Conservation (phyloP, 2,113 vertebrate species). For the Vidua chalybeata region DNA sequence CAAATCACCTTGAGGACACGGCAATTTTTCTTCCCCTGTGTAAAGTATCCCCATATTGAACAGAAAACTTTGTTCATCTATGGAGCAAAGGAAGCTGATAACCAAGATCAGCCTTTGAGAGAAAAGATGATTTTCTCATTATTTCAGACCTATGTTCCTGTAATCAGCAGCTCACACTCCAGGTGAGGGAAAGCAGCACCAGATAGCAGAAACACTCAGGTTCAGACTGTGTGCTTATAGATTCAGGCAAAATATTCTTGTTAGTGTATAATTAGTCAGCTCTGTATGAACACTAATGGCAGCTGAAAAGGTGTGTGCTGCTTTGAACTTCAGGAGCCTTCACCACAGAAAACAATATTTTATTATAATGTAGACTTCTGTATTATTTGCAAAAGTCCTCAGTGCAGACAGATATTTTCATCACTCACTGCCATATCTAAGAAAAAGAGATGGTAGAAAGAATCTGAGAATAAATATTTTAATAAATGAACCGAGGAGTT, state of each 20-base stretch:
- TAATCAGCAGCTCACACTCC: slow-evolving; percentile 15
- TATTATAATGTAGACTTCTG: slow-evolving; percentile 53
- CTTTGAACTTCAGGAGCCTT: slow-evolving; percentile 34
- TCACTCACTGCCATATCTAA: neutral
- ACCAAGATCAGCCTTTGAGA: neutral
- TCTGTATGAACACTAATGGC: neutral
- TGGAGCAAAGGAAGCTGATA: neutral
- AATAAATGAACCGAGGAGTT: slow-evolving; percentile 13
- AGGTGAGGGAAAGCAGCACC: slow-evolving; percentile 23
- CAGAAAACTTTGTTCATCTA: neutral
- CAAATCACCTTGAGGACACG: neutral
- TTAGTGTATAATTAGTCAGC: slow-evolving; percentile 66
- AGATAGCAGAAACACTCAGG: neutral
- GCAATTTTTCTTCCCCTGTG: neutral
- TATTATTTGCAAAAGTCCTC: slow-evolving; percentile 15
- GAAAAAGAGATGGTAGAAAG: neutral
- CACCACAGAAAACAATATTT: slow-evolving; percentile 47
- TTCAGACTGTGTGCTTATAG: slow-evolving; percentile 31
- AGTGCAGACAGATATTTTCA: slow-evolving; percentile 11
- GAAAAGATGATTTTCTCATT: slow-evolving; percentile 31
- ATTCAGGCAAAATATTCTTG: slow-evolving; percentile 60
- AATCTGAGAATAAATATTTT: slow-evolving; percentile 47
- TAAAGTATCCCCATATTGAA: neutral
- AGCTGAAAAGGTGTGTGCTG: slow-evolving; percentile 31
- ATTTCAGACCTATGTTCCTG: slow-evolving; percentile 10